Evolutionary conservation across 2,113 vertebrate genomes (phyloP), one percentile per base, ranked within the genome.

Genomic region (Heterocephalus glaber): DNA sequence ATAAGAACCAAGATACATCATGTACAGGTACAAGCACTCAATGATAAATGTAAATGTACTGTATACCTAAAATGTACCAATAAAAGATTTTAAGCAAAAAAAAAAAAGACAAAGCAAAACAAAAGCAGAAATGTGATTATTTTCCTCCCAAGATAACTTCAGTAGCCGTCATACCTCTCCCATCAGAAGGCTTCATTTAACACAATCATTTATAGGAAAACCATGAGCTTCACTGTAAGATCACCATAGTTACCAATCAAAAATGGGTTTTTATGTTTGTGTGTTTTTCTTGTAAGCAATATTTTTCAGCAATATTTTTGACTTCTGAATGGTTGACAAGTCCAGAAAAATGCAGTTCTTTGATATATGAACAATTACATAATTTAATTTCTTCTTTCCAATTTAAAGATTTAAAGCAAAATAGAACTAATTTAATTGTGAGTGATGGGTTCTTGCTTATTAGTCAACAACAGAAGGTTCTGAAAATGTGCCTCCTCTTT

Each of bases 131-230:
- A 44, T 30, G 80, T 92, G 47, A 85, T 72, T 92, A 52, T 89
- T 58, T 94, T 93, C 66, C 17, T 9, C 33, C 47, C 80, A 35
- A 93, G 77, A 76, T 96, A 82, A 90, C n/a, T 86, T 95, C 38
- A 60, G 41, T 4, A 87, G 28, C 28, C 17, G 44, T 70, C 20
- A 26, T 70, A 52, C 7, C 5, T 80, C 16, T 70, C 17, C 33
- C 17, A 19, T 24, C 60, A 41, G 65, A 86, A 89, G 49, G 28
- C 17, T 96, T 22, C 12, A 7, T 94, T 88, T 26, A 52, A 13
- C 38, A 88, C 72, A 93, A n/a, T 41, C 76, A 70, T 80, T 87
- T 92, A 63, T 60, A 92, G 16, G 12, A 63, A 30, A 89, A 68
- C 65, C 2, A 61, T 92, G 84, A 91, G 72, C 94, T 95, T 86